Conservation (phyloP, 2,888 invertebrate species). For the Gastrophysa polygoni region DNA sequence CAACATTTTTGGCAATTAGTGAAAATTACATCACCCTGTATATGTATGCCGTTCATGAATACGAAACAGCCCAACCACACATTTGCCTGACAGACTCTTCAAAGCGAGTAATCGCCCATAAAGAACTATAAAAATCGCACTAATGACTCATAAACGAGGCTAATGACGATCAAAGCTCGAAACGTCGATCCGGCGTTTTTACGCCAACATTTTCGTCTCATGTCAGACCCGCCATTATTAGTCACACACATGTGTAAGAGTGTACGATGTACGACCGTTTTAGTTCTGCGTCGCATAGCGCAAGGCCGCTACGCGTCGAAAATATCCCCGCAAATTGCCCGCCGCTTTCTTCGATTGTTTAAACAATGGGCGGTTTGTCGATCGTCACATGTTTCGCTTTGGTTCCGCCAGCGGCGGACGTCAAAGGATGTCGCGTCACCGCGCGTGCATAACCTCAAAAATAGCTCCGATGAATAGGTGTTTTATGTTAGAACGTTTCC, state of each 20-base stretch:
- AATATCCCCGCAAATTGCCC: constrained; percentile 51
- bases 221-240: constrained; percentile 26
- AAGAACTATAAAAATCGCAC: constrained; percentile 3
- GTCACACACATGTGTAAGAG: constrained; percentile 41
- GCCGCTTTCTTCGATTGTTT: constrained; percentile 51
- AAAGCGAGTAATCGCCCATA: not conserved
- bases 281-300: constrained; percentile 20
- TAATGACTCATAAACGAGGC: constrained; percentile 15
- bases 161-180: constrained; percentile 11
- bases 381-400: constrained; percentile 54
- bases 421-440: constrained; percentile 51
- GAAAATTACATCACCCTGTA: too few relatives aligned
- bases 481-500: constrained; percentile 56
- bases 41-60: too few relatives aligned
- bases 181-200: constrained; percentile 5
- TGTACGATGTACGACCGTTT: constrained; percentile 28
- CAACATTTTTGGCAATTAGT: too few relatives aligned
- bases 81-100: not conserved
- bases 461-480: constrained; percentile 54
- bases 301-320: too few relatives aligned
- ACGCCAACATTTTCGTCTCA: constrained; percentile 4
- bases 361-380: constrained; percentile 52
- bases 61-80: too few relatives aligned
- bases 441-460: constrained; percentile 46
- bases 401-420: constrained; percentile 53